phyloP scores from a whole-genome alignment of 2,113 vertebrate genomes.

The Cyanocitta stelleri region DNA sequence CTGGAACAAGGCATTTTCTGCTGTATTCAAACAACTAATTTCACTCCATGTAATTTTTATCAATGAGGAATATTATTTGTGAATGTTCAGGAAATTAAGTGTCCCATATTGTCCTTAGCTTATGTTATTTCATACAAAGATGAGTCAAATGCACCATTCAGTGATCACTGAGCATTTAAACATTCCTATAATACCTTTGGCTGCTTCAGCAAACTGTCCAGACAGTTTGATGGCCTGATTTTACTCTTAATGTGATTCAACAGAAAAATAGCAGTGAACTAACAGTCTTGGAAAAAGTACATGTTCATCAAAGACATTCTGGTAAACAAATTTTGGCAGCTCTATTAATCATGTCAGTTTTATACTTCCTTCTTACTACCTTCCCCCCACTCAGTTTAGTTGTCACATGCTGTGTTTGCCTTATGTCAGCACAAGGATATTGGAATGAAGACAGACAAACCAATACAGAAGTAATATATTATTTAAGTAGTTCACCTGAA shows the following conservation, averaged over 20 bases:
- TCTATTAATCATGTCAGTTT: constrained; percentile 18
- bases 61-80: not conserved
- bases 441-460: not conserved
- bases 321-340: constrained; percentile 18
- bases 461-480: not conserved
- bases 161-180: not conserved
- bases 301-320: constrained; percentile 45
- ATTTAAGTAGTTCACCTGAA: not conserved
- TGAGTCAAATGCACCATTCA: not conserved
- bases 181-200: not conserved
- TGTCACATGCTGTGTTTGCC: not conserved
- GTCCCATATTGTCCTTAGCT: not conserved
- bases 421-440: not conserved
- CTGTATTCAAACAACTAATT: not conserved
- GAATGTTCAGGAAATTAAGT: not conserved
- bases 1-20: not conserved
- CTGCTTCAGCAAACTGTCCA: not conserved
- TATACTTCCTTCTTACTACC: not conserved
- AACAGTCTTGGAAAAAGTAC: not conserved
- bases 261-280: not conserved
- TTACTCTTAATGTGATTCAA: constrained; percentile 31
- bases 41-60: not conserved
- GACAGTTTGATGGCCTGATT: constrained; percentile 2
- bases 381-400: not conserved
- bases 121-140: not conserved